Conservation (phyloP, 2,797 vertebrate genomes). For the Cryptoprocta ferox region DNA sequence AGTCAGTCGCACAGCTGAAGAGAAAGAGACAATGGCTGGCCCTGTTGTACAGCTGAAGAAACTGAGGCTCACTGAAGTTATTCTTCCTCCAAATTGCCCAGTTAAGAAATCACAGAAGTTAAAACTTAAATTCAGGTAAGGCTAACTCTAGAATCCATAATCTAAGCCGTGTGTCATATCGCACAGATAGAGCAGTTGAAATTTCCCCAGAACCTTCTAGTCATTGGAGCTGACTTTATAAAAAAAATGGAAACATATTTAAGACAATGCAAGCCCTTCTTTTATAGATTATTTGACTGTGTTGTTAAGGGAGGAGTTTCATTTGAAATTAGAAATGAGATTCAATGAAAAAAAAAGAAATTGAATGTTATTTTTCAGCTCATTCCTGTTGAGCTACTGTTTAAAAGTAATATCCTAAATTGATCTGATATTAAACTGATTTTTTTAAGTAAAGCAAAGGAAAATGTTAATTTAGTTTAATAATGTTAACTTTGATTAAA, state of each 20-base stretch:
- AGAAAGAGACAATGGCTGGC: not conserved
- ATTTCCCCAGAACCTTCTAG: not conserved
- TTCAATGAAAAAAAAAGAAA: not conserved
- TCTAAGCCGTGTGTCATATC: not conserved
- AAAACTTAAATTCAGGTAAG: not conserved
- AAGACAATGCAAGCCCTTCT: not conserved
- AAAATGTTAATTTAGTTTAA: not conserved
- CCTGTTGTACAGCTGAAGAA: not conserved
- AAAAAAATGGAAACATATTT: not conserved
- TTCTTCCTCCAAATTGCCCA: not conserved
- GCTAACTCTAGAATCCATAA: not conserved
- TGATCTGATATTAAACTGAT: not conserved
- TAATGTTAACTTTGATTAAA: not conserved
- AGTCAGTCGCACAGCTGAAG: not conserved
- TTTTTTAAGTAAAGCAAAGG: not conserved
- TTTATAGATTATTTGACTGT: not conserved
- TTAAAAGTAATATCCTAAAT: not conserved
- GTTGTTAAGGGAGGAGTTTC: not conserved
- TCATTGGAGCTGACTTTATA: not conserved
- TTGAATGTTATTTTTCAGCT: not conserved
- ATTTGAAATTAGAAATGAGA: constrained; percentile 35
- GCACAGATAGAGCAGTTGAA: not conserved
- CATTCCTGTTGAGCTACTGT: not conserved
- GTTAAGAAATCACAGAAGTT: not conserved
- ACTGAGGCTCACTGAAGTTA: not conserved